These are phyloP conservation scores for Acrobasis repandana DNA, from an alignment of 2,888 invertebrate species.

Conservation along the genomic window DNA sequence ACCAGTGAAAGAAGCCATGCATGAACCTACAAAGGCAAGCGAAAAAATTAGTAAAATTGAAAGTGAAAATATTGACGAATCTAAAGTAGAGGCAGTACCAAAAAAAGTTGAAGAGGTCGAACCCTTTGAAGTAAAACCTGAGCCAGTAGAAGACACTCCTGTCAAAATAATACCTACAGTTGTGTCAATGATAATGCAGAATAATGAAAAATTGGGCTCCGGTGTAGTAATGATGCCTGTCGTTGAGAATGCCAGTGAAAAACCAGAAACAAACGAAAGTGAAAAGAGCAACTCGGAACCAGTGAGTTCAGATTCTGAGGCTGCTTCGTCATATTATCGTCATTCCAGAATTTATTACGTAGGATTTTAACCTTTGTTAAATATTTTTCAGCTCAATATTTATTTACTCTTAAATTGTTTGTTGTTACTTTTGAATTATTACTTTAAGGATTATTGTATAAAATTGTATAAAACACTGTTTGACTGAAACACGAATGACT, in stretches of 20 bases:
- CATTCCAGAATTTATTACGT: slow-evolving; percentile 66
- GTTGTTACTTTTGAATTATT: background rate
- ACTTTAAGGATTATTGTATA: background rate
- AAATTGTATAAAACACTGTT: slow-evolving; percentile 1
- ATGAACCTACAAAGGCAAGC: slow-evolving; percentile 33
- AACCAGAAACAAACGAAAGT: slow-evolving; percentile 34
- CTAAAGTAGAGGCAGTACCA: slow-evolving; percentile 22
- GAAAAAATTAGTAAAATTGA: slow-evolving; percentile 33
- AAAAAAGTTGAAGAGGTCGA: slow-evolving; percentile 34
- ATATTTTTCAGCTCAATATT: slow-evolving; percentile 27
- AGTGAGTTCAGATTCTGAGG: slow-evolving; percentile 57
- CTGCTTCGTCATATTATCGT: slow-evolving; percentile 70
- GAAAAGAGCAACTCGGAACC: slow-evolving; percentile 40
- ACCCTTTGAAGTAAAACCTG: slow-evolving; percentile 38
- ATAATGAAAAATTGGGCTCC: slow-evolving; percentile 26
- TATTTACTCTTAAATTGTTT: slow-evolving; percentile 26
- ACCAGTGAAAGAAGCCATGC: slow-evolving; percentile 47
- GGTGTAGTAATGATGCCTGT: slow-evolving; percentile 28
- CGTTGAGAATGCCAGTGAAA: slow-evolving; percentile 33
- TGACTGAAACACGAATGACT: slow-evolving; percentile 25
- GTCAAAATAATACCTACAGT: slow-evolving; percentile 44
- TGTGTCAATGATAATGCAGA: slow-evolving; percentile 41
- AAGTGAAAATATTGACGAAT: background rate
- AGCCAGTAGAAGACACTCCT: slow-evolving; percentile 37
- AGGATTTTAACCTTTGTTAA: slow-evolving; percentile 41